Evolutionary conservation across 2,888 invertebrate genomes (phyloP).

Genomic region (Julus scanicus): DNA sequence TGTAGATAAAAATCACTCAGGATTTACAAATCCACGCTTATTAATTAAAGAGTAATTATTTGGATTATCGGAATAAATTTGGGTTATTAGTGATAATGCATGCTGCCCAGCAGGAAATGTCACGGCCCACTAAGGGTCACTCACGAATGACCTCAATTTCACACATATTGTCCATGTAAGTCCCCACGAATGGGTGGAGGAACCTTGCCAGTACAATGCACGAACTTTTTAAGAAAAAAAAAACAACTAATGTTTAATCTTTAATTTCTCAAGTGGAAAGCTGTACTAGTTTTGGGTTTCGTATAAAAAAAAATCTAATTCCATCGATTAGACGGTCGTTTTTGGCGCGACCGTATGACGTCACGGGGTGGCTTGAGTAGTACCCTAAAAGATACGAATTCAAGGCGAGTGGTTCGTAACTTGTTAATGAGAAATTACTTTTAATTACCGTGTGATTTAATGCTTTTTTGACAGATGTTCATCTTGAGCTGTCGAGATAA

Average conservation of each 20-base stretch:
- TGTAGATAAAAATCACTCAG: not conserved
- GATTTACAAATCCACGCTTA: slow-evolving; percentile 33
- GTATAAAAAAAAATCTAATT: not conserved
- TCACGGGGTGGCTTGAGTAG: not conserved
- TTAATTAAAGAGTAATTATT: slow-evolving; percentile 33
- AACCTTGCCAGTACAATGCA: slow-evolving; percentile 24
- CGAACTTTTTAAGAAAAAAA: slow-evolving; percentile 2
- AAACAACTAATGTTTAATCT: not conserved
- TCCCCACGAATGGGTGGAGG: slow-evolving; percentile 16
- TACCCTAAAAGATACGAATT: not conserved
- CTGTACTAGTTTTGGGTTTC: not conserved
- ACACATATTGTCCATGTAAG: slow-evolving; percentile 18
- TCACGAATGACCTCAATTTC: slow-evolving; percentile 27
- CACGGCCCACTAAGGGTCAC: slow-evolving; percentile 33
- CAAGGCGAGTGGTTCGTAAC: too few species aligned
- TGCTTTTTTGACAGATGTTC: too few species aligned
- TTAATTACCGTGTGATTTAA: too few species aligned
- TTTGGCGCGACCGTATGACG: not conserved
- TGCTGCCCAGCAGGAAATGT: slow-evolving; percentile 33
- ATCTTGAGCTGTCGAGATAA: too few species aligned
- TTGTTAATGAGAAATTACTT: too few species aligned
- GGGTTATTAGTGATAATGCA: slow-evolving; percentile 27
- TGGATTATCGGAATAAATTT: slow-evolving; percentile 26
- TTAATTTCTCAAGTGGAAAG: slow-evolving; percentile 24
- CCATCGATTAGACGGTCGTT: not conserved